These are phyloP conservation scores for Pterostichus niger DNA, from an alignment of 2,888 invertebrate genomes.

Conservation along the genomic window DNA sequence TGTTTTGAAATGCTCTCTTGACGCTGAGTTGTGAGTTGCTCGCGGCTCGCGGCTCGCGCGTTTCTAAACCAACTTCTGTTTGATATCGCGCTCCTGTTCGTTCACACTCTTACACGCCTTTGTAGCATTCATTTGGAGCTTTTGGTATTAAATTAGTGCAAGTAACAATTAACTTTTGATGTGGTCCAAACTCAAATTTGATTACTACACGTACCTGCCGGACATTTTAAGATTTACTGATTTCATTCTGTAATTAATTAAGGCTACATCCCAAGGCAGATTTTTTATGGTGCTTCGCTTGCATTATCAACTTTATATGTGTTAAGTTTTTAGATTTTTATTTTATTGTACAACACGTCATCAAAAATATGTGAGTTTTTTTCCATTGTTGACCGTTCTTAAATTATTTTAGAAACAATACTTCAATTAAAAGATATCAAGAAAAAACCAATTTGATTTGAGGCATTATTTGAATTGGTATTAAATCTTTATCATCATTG, in stretches of 20 bases:
- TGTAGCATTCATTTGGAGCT: constrained; percentile 26
- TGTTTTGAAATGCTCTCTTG: constrained; percentile 45
- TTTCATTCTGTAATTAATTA: constrained; percentile 35
- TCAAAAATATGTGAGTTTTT: no score
- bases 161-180: constrained; percentile 32
- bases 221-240: constrained; percentile 25
- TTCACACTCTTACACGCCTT: constrained; percentile 20
- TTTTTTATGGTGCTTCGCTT: constrained; percentile 22
- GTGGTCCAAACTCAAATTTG: constrained; percentile 32
- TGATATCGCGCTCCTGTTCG: constrained; percentile 9
- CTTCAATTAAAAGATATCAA: no score
- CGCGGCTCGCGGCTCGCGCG: constrained; percentile 28
- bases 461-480: no score
- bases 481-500: no score
- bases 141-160: constrained; percentile 17
- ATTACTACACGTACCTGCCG: constrained; percentile 22
- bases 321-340: neutral
- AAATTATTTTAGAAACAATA: no score
- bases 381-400: no score
- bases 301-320: constrained; percentile 9
- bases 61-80: constrained; percentile 34
- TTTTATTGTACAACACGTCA: neutral
- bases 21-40: constrained; percentile 3
- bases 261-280: constrained; percentile 7
- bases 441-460: no score